phyloP scores from a whole-genome alignment of 2,888 invertebrate species.

The Nudaria mundana region DNA sequence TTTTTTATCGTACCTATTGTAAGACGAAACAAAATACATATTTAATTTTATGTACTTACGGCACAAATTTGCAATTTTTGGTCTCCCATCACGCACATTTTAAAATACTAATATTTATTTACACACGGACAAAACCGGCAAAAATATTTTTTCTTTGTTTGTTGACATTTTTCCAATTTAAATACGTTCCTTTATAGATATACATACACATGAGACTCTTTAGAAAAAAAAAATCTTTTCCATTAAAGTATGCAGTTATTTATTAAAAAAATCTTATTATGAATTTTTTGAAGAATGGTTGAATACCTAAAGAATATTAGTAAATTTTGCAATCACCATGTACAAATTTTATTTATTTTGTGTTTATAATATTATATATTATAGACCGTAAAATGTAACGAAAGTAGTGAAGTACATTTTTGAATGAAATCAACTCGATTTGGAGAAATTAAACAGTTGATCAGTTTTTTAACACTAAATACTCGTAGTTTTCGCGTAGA shows the following conservation, averaged over 20 bases:
- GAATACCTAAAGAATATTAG: background rate
- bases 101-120: constrained; percentile 7
- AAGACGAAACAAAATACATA: background rate
- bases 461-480: too few species aligned
- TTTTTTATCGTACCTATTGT: background rate
- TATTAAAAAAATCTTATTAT: too few species aligned
- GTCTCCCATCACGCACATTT: constrained; percentile 39
- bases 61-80: constrained; percentile 14
- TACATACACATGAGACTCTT: too few species aligned
- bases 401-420: background rate
- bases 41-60: constrained; percentile 17
- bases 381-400: background rate
- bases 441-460: too few species aligned
- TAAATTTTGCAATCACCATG: too few species aligned
- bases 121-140: constrained; percentile 25
- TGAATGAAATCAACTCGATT: too few species aligned
- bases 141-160: constrained; percentile 19
- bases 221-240: too few species aligned
- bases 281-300: too few species aligned
- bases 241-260: background rate
- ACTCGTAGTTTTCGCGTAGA: too few species aligned
- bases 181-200: constrained; percentile 13
- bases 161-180: constrained; percentile 13
- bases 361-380: too few species aligned
- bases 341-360: too few species aligned